Percentiles rank a stretch among this genome's conserved stretches.
Evolutionary conservation across 2,888 invertebrate species (phyloP).

Genomic region (Drosophila anceps): DNA sequence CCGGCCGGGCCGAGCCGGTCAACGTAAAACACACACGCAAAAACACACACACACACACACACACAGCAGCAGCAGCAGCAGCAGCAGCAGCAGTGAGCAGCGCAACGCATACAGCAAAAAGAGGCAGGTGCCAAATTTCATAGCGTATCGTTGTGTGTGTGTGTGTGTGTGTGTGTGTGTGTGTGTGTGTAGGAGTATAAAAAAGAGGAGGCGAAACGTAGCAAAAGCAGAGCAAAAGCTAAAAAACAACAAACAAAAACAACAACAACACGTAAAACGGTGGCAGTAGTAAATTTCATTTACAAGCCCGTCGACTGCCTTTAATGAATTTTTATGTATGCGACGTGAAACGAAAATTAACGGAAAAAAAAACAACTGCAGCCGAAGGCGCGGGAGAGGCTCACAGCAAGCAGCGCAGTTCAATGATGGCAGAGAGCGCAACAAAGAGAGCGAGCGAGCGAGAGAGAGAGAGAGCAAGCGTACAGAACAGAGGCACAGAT

Average conservation of each 20-base stretch:
- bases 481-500: not conserved
- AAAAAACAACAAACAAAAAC: constrained; percentile 18
- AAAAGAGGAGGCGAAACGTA: constrained; percentile 27
- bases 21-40: constrained; percentile 4
- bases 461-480: constrained; percentile 30
- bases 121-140: constrained; percentile 65
- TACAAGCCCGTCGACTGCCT: constrained; percentile 65
- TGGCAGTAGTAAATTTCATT: constrained; percentile 81
- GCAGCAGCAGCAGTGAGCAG: constrained; percentile 1
- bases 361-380: constrained; percentile 54
- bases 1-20: constrained; percentile 54
- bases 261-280: constrained; percentile 68
- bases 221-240: constrained; percentile 38
- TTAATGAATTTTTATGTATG: constrained; percentile 80
- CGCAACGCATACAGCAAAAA: constrained; percentile 29
- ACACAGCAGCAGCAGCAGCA: no score
- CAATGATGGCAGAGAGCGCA: constrained; percentile 1
- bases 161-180: constrained; percentile 4
- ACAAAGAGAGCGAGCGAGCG: constrained; percentile 24
- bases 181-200: constrained; percentile 34
- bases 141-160: constrained; percentile 6
- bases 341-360: constrained; percentile 67
- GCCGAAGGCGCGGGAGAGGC: constrained; percentile 55
- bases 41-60: constrained; percentile 8
- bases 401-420: constrained; percentile 13